Conservation (phyloP, 1,140 invertebrate species). For the Lasioglossum baleicum region DNA sequence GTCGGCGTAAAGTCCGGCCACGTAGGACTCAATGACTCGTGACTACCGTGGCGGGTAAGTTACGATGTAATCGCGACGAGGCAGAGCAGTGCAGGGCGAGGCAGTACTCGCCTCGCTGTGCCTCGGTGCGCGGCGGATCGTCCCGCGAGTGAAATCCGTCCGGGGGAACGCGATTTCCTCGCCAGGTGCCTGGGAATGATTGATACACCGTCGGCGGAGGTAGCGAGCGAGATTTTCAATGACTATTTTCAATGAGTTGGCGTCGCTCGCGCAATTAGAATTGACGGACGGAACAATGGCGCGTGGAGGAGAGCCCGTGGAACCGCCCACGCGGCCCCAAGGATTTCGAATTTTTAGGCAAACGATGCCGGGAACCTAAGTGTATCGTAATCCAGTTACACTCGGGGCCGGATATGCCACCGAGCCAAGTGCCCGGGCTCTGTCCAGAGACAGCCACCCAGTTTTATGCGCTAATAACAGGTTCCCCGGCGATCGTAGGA, state of each 20-base stretch:
- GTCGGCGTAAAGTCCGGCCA: not conserved
- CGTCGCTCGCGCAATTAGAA: conserved; percentile 62
- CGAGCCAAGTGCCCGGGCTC: not conserved
- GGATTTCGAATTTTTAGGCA: conserved; percentile 65
- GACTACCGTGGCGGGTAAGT: not conserved
- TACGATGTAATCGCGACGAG: conserved; percentile 4
- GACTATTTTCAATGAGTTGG: conserved; percentile 50
- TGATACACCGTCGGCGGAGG: conserved; percentile 52
- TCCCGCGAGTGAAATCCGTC: conserved; percentile 52
- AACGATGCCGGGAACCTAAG: not conserved
- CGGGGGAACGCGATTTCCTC: conserved; percentile 37
- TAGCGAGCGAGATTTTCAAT: conserved; percentile 49
- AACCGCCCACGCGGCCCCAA: conserved; percentile 53
- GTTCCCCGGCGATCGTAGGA: conserved; percentile 41
- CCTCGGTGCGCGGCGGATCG: not conserved
- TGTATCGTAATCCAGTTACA: conserved; percentile 44
- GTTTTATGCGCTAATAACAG: conserved; percentile 37
- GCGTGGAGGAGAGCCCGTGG: not conserved
- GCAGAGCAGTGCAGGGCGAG: not conserved
- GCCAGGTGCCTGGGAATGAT: conserved; percentile 68
- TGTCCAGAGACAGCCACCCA: conserved; percentile 7
- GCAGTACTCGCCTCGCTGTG: not conserved
- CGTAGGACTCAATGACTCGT: not conserved
- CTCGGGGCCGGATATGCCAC: conserved; percentile 25
- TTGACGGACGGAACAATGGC: conserved; percentile 71